These are phyloP conservation scores for Tribolium freemani DNA, from an alignment of 2,888 invertebrate genomes.

Conservation along the genomic window DNA sequence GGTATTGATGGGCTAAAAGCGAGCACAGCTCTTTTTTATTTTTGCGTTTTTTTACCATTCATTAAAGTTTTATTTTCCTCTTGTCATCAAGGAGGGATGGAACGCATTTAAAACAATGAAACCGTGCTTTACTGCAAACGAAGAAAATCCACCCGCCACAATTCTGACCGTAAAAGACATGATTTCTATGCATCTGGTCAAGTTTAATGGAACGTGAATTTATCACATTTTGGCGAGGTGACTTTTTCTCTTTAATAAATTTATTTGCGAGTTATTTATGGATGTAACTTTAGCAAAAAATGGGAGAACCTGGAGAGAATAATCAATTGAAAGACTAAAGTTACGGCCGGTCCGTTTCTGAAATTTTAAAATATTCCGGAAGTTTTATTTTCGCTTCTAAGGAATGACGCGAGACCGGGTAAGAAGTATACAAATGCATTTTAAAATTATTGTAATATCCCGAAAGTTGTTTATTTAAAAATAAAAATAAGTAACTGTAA, in stretches of 20 bases:
- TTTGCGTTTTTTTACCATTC: neutral
- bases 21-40: neutral
- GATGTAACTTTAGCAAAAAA: neutral
- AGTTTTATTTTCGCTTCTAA: too few relatives aligned
- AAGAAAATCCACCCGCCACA: slow-evolving; percentile 17
- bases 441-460: too few relatives aligned
- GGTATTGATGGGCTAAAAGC: neutral
- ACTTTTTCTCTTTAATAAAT: slow-evolving; percentile 1
- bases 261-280: neutral
- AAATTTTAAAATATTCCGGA: too few relatives aligned
- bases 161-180: neutral
- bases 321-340: neutral
- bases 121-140: neutral
- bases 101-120: slow-evolving; percentile 14
- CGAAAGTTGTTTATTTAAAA: too few relatives aligned
- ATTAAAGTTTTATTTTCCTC: slow-evolving; percentile 10
- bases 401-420: too few relatives aligned
- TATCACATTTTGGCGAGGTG: slow-evolving; percentile 12
- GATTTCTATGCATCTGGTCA: slow-evolving; percentile 17
- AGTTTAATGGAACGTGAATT: slow-evolving; percentile 31
- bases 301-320: neutral
- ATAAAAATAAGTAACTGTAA: too few relatives aligned
- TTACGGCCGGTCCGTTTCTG: neutral
- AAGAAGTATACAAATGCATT: too few relatives aligned
- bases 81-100: neutral